Base-by-base conservation (phyloP, 2,888 invertebrate species). In the Nomada fucata region DNA sequence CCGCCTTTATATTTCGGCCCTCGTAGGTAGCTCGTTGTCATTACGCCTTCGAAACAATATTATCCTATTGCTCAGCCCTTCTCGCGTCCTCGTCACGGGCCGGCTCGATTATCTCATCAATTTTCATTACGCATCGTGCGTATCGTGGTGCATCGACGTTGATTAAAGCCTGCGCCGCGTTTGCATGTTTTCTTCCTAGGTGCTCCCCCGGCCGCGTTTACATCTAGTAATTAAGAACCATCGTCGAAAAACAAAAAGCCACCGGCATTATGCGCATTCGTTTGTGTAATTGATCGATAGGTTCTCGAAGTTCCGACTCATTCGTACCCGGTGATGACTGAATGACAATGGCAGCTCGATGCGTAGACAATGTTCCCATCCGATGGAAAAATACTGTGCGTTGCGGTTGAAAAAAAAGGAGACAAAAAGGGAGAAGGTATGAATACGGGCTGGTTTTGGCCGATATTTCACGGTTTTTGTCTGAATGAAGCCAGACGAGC, bases 61-160 rank as follows among this genome's bases (percentile, higher is more conserved):
- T 87, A 89, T 87, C 85, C 85, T 84, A 88, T 88, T 88, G 70
- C 82, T 78, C 70, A 74, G 71, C 76, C 86, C 83, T 57, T 76
- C 47, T 65, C 74, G 68, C 64, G 55, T 53, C 64, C 59, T 72
- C 73, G 67, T 71, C 82, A 68, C 63, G 76, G 74, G 67, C 81
- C 72, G 77, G 71, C 83, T 75, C 87, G 90, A 92, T 91, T 90
- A 91, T 92, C 92, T 92, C 92, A 92, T 93, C 92, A 92, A 92
- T 93, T 92, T 93, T 92, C 92, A 92, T 93, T 92, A 92, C 86
- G 90, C 87, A 85, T 86, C 85, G 83, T 86, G 86, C 87, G 87
- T 89, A 88, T 89, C 88, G 85, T 74, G 82, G 84, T 89, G 87
- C 86, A 81, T 88, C 85, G 86, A 84, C 87, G 87, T 88, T 92